Evolutionary conservation across 2,888 invertebrate genomes (phyloP).

Genomic region (Parnassius apollo): DNA sequence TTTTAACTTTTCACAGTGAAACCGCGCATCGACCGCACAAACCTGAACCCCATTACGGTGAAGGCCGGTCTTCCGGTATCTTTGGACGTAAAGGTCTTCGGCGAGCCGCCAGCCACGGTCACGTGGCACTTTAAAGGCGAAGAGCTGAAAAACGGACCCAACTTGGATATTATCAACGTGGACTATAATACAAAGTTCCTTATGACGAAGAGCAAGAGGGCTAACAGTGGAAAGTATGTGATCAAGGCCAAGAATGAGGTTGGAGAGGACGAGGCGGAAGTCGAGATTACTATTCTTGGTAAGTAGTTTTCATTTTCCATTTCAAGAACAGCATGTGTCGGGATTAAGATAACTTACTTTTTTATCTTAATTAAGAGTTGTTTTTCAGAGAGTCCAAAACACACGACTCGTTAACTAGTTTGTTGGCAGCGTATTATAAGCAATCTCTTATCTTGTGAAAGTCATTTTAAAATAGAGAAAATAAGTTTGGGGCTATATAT

Average conservation of each 20-base stretch:
- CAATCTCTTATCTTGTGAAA: no score
- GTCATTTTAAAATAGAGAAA: no score
- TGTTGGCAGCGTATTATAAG: no score
- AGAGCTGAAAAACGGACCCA: slow-evolving; percentile 82
- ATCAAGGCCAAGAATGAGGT: slow-evolving; percentile 95
- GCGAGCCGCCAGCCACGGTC: slow-evolving; percentile 96
- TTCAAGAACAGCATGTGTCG: no score
- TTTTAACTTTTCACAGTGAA: slow-evolving; percentile 83
- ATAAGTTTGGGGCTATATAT: no score
- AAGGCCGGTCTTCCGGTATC: slow-evolving; percentile 94
- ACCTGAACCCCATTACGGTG: slow-evolving; percentile 90
- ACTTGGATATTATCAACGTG: slow-evolving; percentile 88
- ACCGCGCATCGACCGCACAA: slow-evolving; percentile 95
- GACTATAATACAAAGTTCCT: slow-evolving; percentile 96
- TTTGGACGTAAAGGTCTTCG: slow-evolving; percentile 93
- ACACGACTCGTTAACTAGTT: no score
- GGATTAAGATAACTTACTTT: no score
- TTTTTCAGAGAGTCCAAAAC: no score
- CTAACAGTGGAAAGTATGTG: slow-evolving; percentile 92
- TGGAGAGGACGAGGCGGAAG: slow-evolving; percentile 94
- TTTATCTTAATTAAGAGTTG: no score
- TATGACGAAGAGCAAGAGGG: slow-evolving; percentile 89
- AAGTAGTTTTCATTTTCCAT: slow-evolving; percentile 25
- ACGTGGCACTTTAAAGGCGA: slow-evolving; percentile 92
- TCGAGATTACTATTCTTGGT: slow-evolving; percentile 92